Base-by-base conservation (phyloP, 2,113 vertebrate genomes). In the Tichodroma muraria region DNA sequence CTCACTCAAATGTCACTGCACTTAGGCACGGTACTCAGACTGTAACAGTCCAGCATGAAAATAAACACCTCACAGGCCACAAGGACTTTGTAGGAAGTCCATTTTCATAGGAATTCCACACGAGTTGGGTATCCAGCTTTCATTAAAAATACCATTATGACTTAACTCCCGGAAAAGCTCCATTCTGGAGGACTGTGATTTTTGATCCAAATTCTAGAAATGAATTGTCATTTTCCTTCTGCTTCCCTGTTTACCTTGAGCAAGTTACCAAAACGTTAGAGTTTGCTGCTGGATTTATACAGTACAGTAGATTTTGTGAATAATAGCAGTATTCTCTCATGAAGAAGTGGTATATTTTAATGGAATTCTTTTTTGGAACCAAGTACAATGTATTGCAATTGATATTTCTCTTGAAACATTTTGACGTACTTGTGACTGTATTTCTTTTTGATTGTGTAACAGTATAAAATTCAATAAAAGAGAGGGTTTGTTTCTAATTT, bases 391-490 rank as follows among this genome's bases (percentile, higher is more conserved):
- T 95, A 94, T 78, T 96, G 79, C 87, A 80, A 91, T 93, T 91
- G 95, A 78, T 94, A 96, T 73, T 94, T 89, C 95, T 94, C 93
- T 88, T 91, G 78, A 94, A 95, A 93, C 94, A 80, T 93, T 97
- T 96, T 95, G 95, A 93, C 44, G 85, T 97, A 95, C 78, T 97
- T 94, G 93, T 97, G 93, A 95, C 90, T 96, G 95, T 96, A 95
- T 92, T 97, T 96, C 94, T 97, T 97, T 95, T 97, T 95, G 93
- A 96, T 95, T 94, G 96, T 97, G 95, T 96, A 96, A 95, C 93
- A 70, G 91, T 95, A 95, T 80, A 85, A 94, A 96, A 91, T 87
- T 88, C 95, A 97, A 96, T 97, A 95, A 97, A 97, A 97, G 85
- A 95, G 80, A 95, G 85, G 82, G 93, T 95, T 95, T 97, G 94